Evolutionary conservation across 2,888 invertebrate genomes (phyloP).

Genomic region (Rosalia funebris): DNA sequence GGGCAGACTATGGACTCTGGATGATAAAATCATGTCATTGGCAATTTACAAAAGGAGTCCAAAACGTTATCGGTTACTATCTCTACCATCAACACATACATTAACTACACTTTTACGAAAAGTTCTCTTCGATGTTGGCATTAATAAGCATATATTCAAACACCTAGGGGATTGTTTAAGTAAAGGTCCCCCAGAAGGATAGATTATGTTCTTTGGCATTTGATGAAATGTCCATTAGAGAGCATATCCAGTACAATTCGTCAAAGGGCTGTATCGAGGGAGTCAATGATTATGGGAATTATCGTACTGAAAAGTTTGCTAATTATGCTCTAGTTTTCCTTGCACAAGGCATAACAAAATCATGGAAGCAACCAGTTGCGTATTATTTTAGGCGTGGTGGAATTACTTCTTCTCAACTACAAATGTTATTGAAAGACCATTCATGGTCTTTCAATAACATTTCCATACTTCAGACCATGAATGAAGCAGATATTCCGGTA

Average conservation of each 20-base stretch:
- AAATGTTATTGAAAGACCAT: conserved; percentile 7
- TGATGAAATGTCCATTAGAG: conserved; percentile 25
- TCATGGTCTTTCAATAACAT: no score
- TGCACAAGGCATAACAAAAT: conserved; percentile 17
- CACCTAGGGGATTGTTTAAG: conserved; percentile 13
- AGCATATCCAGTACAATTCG: conserved; percentile 17
- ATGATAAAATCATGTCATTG: conserved; percentile 39
- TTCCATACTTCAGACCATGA: background rate
- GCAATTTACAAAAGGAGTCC: conserved; percentile 31
- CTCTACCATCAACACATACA: conserved; percentile 21
- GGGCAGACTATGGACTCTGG: conserved; percentile 35
- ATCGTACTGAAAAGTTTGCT: no score
- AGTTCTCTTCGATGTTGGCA: conserved; percentile 16
- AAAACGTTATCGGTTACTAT: conserved; percentile 26
- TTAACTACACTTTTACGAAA: conserved; percentile 7
- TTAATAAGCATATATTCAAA: conserved; percentile 26
- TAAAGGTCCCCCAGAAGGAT: background rate
- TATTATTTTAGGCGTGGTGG: conserved; percentile 27
- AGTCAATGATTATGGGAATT: no score
- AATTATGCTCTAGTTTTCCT: no score
- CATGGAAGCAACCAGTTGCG: conserved; percentile 33
- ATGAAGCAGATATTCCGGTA: conserved; percentile 18
- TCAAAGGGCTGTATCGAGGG: no score
- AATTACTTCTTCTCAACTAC: background rate
- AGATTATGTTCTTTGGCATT: conserved; percentile 18